These are phyloP conservation scores for Eupithecia dodoneata DNA, from an alignment of 2,888 invertebrate species.

Conservation along the genomic window DNA sequence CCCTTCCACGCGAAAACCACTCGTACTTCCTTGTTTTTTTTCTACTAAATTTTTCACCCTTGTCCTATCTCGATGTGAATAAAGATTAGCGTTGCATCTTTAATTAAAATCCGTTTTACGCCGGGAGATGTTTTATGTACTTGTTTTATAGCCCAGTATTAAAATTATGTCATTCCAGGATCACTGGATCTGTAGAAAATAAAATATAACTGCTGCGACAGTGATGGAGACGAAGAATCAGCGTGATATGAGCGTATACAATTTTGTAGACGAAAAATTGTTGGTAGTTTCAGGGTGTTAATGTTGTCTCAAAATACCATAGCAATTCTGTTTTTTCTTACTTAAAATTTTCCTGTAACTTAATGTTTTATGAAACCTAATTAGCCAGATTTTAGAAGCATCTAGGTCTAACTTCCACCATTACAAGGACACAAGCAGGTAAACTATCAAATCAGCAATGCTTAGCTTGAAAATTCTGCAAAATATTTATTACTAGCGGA, in stretches of 20 bases:
- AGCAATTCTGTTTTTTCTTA: no score
- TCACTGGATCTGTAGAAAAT: constrained; percentile 11
- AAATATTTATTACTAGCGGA: no score
- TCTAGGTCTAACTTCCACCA: no score
- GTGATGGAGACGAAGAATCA: neutral
- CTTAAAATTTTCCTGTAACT: no score
- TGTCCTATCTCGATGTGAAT: constrained; percentile 51
- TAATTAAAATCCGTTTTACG: constrained; percentile 62
- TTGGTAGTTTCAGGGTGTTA: neutral
- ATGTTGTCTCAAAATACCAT: no score
- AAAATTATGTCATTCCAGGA: constrained; percentile 26
- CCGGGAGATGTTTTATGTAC: constrained; percentile 48
- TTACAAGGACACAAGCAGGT: no score
- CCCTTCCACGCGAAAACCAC: neutral
- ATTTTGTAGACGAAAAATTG: neutral
- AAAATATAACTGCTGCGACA: neutral
- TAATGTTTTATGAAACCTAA: no score
- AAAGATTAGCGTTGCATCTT: constrained; percentile 64
- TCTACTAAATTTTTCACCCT: constrained; percentile 51
- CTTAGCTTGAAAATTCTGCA: no score
- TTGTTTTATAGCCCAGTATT: constrained; percentile 40
- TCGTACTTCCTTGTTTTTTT: neutral
- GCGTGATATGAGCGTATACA: neutral
- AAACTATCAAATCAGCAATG: no score
- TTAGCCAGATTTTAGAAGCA: no score